Evolutionary conservation across 2,113 vertebrate species (phyloP).

Genomic region (Eurystomus gularis): DNA sequence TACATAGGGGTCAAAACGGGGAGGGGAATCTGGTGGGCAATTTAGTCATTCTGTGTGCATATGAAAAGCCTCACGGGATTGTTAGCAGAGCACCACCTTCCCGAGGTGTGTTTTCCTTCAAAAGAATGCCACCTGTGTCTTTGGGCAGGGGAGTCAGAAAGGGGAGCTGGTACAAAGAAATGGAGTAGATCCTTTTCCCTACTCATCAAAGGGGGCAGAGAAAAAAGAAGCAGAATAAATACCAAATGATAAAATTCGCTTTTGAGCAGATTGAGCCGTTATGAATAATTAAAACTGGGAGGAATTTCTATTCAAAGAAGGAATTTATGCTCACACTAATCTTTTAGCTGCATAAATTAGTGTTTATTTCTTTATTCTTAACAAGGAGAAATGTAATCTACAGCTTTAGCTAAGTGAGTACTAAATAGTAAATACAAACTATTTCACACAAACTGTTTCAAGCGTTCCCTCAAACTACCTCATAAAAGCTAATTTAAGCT

Average conservation of each 20-base stretch:
- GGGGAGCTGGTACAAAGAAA: background rate
- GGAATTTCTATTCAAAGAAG: background rate
- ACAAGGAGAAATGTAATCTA: background rate
- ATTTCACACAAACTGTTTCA: background rate
- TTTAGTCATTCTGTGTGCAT: fast-evolving
- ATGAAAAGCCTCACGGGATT: background rate
- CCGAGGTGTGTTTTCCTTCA: fast-evolving
- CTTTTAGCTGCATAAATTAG: background rate
- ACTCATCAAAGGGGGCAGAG: background rate
- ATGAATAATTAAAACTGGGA: background rate
- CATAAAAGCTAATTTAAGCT: slow-evolving; percentile 14
- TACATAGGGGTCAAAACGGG: background rate
- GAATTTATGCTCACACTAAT: background rate
- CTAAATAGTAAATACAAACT: background rate
- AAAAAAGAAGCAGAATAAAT: background rate
- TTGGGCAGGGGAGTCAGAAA: background rate
- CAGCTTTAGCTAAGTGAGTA: background rate
- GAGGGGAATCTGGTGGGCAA: background rate
- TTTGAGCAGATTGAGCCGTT: background rate
- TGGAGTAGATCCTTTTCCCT: background rate
- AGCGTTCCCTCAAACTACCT: background rate
- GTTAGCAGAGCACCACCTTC: background rate
- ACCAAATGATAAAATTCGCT: background rate
- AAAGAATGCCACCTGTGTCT: fast-evolving
- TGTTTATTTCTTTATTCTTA: background rate